phyloP scores from a whole-genome alignment of 2,888 invertebrate genomes.

The Microctonus aethiopoides region DNA sequence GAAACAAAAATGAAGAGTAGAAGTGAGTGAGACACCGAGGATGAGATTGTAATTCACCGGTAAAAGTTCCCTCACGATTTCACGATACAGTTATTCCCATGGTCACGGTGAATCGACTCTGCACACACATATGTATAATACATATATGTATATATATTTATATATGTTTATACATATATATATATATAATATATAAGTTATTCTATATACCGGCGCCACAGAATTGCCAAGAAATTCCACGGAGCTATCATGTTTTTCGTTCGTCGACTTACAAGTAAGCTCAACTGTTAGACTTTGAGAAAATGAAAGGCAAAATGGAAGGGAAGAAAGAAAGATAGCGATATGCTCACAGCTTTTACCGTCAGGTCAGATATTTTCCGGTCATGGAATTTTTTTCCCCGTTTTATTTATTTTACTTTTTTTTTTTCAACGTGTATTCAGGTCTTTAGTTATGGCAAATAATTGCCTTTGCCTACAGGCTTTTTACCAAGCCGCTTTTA shows the following conservation, averaged over 20 bases:
- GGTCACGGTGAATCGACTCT: slow-evolving; percentile 18
- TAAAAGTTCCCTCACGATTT: slow-evolving; percentile 28
- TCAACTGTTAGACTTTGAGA: neutral
- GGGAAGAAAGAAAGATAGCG: neutral
- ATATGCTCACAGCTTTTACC: neutral
- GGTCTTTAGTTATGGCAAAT: slow-evolving; percentile 34
- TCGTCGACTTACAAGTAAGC: slow-evolving; percentile 8
- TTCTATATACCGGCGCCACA: neutral
- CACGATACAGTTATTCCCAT: slow-evolving; percentile 30
- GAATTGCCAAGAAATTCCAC: slow-evolving; percentile 14
- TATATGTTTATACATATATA: neutral
- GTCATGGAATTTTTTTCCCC: slow-evolving; percentile 7
- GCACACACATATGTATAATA: too few species aligned
- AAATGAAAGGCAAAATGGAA: neutral
- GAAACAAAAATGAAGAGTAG: neutral
- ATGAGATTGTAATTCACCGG: slow-evolving; percentile 23
- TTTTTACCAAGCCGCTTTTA: slow-evolving; percentile 38
- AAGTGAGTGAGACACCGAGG: neutral
- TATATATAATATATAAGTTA: slow-evolving; percentile 1
- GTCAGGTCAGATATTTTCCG: neutral
- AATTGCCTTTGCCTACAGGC: slow-evolving; percentile 38
- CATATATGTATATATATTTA: slow-evolving; percentile 3
- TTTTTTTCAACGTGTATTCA: slow-evolving; percentile 5
- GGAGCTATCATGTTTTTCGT: neutral
- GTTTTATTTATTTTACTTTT: slow-evolving; percentile 27